Evolutionary conservation across 2,113 vertebrate genomes (phyloP).

Genomic region (Serinus canaria): DNA sequence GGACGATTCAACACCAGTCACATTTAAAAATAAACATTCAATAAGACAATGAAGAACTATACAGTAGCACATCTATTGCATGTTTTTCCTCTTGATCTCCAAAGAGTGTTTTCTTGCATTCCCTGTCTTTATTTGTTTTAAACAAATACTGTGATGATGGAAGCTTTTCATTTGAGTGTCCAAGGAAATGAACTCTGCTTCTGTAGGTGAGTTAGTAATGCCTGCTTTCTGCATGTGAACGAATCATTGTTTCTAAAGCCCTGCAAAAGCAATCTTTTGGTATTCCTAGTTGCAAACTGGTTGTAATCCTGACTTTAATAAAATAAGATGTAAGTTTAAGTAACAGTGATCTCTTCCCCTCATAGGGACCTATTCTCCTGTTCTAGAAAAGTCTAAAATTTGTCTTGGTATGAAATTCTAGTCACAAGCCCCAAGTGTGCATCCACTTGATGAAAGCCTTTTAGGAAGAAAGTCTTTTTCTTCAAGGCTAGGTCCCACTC

Average conservation of each 20-base stretch:
- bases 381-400: not conserved
- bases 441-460: not conserved
- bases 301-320: not conserved
- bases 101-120: not conserved
- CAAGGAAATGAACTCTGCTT: not conserved
- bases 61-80: not conserved
- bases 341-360: not conserved
- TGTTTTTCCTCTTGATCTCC: not conserved
- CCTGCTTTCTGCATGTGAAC: not conserved
- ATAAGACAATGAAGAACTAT: not conserved
- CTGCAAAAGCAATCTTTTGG: not conserved
- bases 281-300: not conserved
- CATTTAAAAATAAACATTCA: slow-evolving; percentile 5
- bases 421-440: not conserved
- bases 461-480: not conserved
- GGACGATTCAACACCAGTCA: not conserved
- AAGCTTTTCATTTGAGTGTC: not conserved
- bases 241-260: not conserved
- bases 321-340: not conserved
- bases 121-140: no score
- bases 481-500: not conserved
- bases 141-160: not conserved
- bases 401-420: not conserved
- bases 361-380: not conserved
- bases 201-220: not conserved